phyloP scores from a whole-genome alignment of 2,888 invertebrate genomes.

The Leptinotarsa rubiginosa region DNA sequence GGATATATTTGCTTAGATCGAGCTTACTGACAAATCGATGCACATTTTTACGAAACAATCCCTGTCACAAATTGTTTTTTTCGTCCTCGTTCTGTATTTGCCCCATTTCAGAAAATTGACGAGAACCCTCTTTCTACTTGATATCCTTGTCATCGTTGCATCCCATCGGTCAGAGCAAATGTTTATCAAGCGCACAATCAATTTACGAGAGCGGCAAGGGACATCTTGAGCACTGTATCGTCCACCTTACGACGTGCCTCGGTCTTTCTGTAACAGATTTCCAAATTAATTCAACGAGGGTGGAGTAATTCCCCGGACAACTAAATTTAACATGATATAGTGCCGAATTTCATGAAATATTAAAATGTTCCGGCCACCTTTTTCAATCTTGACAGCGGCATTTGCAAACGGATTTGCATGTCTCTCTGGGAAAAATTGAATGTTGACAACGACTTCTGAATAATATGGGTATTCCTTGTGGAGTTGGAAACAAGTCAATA shows the following conservation, averaged over 20 bases:
- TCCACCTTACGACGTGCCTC: constrained; percentile 32
- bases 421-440: constrained; percentile 24
- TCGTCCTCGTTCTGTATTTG: neutral
- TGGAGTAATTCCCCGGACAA: constrained; percentile 39
- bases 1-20: too few relatives aligned
- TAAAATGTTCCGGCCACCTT: constrained; percentile 43
- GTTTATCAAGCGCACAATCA: constrained; percentile 44
- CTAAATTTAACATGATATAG: constrained; percentile 45
- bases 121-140: neutral
- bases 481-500: neutral
- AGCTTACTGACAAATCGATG: too few relatives aligned
- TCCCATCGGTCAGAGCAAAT: constrained; percentile 34
- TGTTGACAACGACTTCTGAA: constrained; percentile 20
- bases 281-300: constrained; percentile 43
- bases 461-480: constrained; percentile 8
- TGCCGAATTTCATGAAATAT: constrained; percentile 44
- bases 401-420: constrained; percentile 37
- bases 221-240: constrained; percentile 33
- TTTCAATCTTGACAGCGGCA: constrained; percentile 34
- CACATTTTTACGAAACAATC: too few relatives aligned
- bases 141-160: constrained; percentile 19
- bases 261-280: constrained; percentile 38
- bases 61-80: neutral
- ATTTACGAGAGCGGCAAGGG: constrained; percentile 39
- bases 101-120: neutral